Conservation (phyloP, 2,888 invertebrate species). For the Caenorhabditis zanzibari region DNA sequence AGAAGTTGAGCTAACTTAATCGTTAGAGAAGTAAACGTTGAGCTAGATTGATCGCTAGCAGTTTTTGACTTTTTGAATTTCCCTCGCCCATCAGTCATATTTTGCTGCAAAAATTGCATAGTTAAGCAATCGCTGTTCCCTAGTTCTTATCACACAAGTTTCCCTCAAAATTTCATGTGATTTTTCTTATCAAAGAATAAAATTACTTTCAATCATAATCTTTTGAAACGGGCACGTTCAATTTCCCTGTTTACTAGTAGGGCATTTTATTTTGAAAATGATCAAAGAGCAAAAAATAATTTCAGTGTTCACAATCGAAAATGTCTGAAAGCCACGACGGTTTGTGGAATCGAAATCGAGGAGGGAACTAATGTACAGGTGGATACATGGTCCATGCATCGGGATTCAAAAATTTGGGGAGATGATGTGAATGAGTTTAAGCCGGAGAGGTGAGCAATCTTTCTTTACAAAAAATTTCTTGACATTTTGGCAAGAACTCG, state of each 20-base stretch:
- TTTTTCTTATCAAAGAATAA: background rate
- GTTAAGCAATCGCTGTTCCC: constrained; percentile 1
- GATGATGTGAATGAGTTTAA: constrained; percentile 67
- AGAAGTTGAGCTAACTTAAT: too few species aligned
- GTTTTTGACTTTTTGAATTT: background rate
- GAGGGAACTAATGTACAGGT: constrained; percentile 65
- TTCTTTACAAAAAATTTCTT: too few species aligned
- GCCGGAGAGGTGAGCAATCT: constrained; percentile 65
- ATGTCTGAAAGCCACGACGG: constrained; percentile 66
- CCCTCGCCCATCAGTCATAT: background rate
- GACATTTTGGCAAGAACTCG: too few species aligned
- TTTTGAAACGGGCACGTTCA: background rate
- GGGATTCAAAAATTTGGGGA: constrained; percentile 65
- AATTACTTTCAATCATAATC: background rate
- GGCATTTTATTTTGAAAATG: background rate
- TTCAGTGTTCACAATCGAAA: constrained; percentile 51
- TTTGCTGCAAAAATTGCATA: constrained; percentile 22
- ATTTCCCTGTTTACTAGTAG: background rate
- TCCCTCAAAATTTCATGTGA: constrained; percentile 2
- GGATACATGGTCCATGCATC: constrained; percentile 57
- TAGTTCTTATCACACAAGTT: constrained; percentile 3
- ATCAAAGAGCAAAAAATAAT: background rate
- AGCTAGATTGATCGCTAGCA: too few species aligned
- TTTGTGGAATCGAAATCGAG: constrained; percentile 73
- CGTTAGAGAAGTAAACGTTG: too few species aligned